Evolutionary conservation across 2,888 invertebrate species (phyloP).

Genomic region (Sphaerophoria rueppellii): DNA sequence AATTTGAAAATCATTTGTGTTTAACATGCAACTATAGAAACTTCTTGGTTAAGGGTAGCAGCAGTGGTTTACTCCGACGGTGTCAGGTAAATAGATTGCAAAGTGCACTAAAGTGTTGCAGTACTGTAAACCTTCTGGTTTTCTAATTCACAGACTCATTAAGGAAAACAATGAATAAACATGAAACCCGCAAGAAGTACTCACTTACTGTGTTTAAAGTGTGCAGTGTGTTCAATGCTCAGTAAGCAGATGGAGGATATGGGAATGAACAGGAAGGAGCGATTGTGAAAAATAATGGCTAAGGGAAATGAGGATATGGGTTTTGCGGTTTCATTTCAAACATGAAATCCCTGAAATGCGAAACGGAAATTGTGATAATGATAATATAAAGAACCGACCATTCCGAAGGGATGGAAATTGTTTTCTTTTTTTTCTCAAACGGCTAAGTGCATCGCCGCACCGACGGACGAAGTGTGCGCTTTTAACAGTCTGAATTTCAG

Average conservation of each 20-base stretch:
- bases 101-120: conserved; percentile 38
- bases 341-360: conserved; percentile 16
- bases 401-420: too few species aligned
- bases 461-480: too few species aligned
- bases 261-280: conserved; percentile 11
- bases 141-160: conserved; percentile 51
- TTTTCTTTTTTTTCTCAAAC: too few species aligned
- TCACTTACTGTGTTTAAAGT: conserved; percentile 12
- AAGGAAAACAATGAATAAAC: conserved; percentile 53
- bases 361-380: conserved; percentile 7
- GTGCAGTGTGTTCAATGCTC: not conserved
- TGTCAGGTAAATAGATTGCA: conserved; percentile 39
- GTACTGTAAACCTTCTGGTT: conserved; percentile 10
- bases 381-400: too few species aligned
- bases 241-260: conserved; percentile 1
- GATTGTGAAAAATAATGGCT: conserved; percentile 14
- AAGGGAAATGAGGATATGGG: conserved; percentile 38
- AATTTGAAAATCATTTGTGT: conserved; percentile 46
- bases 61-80: not conserved
- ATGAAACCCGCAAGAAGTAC: conserved; percentile 25
- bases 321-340: conserved; percentile 20
- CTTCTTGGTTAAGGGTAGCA: not conserved
- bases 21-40: conserved; percentile 35
- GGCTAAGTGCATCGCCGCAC: too few species aligned
- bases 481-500: too few species aligned